These are phyloP conservation scores for Saimiri boliviensis DNA, from an alignment of 2,113 vertebrate genomes.

Conservation along the genomic window DNA sequence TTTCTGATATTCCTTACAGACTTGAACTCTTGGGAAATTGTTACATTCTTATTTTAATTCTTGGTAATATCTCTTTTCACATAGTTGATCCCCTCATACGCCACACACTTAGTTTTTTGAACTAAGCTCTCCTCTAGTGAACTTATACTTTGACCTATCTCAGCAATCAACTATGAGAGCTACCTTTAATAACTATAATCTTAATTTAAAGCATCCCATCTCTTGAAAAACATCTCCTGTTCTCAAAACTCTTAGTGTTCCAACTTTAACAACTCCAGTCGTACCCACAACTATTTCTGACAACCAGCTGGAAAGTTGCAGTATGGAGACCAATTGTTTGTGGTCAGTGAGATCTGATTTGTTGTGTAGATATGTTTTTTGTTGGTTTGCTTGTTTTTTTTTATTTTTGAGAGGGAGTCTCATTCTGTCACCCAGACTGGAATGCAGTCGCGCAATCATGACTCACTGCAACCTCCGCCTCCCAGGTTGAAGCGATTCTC, in stretches of 20 bases:
- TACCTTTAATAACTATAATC: not conserved
- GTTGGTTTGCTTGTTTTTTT: too few relatives aligned
- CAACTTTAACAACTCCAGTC: not conserved
- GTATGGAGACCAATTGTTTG: not conserved
- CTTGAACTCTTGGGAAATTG: not conserved
- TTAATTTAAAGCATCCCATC: not conserved
- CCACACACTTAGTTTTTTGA: not conserved
- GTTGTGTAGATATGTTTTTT: not conserved
- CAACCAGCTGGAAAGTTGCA: not conserved
- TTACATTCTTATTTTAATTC: not conserved
- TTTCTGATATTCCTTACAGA: not conserved
- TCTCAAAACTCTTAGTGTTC: not conserved
- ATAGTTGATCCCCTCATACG: not conserved
- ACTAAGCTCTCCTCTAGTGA: not conserved
- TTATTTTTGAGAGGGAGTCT: too few relatives aligned
- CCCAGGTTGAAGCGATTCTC: too few relatives aligned
- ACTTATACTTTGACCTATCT: not conserved
- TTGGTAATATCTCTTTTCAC: not conserved
- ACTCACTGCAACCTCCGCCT: too few relatives aligned
- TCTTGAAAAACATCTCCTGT: not conserved
- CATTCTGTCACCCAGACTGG: too few relatives aligned
- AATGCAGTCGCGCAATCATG: too few relatives aligned
- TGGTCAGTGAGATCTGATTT: not conserved
- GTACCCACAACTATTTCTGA: not conserved
- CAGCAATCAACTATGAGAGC: not conserved